Conservation (phyloP, 2,888 invertebrate genomes). For the Perdita meconis region DNA sequence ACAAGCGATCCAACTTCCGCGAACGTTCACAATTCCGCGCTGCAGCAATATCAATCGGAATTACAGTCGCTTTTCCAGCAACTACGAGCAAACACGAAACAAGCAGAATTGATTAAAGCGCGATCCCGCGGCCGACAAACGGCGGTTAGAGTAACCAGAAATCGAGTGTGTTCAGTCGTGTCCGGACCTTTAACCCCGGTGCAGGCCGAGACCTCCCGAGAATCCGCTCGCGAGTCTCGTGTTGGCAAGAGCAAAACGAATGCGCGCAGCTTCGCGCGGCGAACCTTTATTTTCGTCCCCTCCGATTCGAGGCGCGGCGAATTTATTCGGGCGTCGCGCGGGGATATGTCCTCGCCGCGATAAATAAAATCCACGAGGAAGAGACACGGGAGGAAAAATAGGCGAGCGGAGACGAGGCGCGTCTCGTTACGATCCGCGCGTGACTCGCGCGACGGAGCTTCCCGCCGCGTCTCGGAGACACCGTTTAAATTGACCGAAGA, state of each 20-base stretch:
- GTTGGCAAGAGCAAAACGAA: conserved; percentile 43
- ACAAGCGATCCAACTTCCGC: not conserved
- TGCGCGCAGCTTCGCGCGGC: conserved; percentile 49
- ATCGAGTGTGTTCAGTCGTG: conserved; percentile 32
- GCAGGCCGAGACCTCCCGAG: conserved; percentile 26
- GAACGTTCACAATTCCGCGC: not conserved
- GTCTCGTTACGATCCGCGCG: conserved; percentile 49
- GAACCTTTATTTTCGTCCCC: conserved; percentile 74
- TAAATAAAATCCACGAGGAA: conserved; percentile 69
- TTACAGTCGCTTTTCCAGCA: not conserved
- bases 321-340: conserved; percentile 74
- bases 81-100: not conserved
- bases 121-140: conserved; percentile 1
- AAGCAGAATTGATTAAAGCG: conserved; percentile 28
- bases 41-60: not conserved
- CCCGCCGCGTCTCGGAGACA: conserved; percentile 56
- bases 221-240: conserved; percentile 31
- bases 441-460: conserved; percentile 27
- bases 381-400: conserved; percentile 1
- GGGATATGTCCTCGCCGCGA: conserved; percentile 59
- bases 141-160: conserved; percentile 5
- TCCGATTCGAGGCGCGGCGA: conserved; percentile 69
- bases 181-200: conserved; percentile 43
- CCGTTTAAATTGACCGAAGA: conserved; percentile 71
- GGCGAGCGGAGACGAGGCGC: conserved; percentile 9